phyloP scores from a whole-genome alignment of 2,888 invertebrate genomes.

The Tromatobia lineatoria region DNA sequence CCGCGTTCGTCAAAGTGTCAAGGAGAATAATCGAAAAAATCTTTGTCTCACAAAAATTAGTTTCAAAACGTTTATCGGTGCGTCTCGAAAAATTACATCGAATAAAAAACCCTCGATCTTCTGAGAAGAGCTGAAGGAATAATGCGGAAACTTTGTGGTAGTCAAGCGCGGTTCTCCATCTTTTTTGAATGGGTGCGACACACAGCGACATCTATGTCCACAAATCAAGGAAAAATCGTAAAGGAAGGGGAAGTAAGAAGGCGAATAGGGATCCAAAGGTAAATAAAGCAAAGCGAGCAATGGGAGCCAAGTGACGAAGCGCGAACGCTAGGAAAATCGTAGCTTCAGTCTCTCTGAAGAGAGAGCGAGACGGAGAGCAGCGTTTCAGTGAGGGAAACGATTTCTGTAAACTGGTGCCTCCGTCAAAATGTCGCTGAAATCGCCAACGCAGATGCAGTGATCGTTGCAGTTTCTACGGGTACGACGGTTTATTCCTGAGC shows the following conservation, averaged over 20 bases:
- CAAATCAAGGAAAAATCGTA: background rate
- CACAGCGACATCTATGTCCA: background rate
- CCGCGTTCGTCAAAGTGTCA: background rate
- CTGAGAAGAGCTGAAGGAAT: background rate
- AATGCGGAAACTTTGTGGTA: background rate
- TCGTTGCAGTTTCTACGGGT: conserved; percentile 53
- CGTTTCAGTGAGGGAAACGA: conserved; percentile 60
- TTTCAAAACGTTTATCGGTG: background rate
- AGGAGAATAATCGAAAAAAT: background rate
- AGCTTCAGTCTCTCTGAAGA: background rate
- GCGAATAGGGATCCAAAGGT: conserved; percentile 52
- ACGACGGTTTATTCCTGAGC: conserved; percentile 1
- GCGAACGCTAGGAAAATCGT: conserved; percentile 8
- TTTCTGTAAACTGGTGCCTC: conserved; percentile 71
- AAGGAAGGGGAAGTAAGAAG: background rate
- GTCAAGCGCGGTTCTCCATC: conserved; percentile 23
- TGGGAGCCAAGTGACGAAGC: conserved; percentile 24
- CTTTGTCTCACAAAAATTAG: background rate
- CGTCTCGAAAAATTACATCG: background rate
- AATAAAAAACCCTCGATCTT: background rate
- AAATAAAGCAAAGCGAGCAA: conserved; percentile 37
- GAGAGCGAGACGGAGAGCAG: conserved; percentile 50
- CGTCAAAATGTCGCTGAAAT: conserved; percentile 83
- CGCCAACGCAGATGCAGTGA: conserved; percentile 82
- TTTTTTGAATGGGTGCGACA: background rate